Evolutionary conservation across 1,140 invertebrate genomes (phyloP).

Genomic region (Nebria ingens): DNA sequence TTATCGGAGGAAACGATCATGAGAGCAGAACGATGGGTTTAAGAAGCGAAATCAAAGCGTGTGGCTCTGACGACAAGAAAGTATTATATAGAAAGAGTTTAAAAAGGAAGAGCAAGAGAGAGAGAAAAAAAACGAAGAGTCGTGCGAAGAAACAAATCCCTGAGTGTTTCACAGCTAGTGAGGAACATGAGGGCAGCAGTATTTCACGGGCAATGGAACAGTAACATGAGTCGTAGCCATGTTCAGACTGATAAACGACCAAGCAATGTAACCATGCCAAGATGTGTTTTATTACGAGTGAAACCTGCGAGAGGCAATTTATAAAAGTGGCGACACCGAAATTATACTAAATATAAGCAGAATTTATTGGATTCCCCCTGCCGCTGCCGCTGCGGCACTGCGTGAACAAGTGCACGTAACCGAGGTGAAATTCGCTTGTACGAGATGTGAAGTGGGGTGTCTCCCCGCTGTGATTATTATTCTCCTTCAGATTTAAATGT

Average conservation of each 20-base stretch:
- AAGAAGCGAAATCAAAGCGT: too few species aligned
- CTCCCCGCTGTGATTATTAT: background rate
- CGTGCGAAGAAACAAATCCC: background rate
- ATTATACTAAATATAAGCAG: conserved; percentile 15
- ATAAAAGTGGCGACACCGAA: conserved; percentile 15
- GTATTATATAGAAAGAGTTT: background rate
- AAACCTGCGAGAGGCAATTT: conserved; percentile 14
- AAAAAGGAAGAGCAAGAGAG: background rate
- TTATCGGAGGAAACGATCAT: too few species aligned
- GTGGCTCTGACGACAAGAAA: too few species aligned
- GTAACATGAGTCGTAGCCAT: conserved; percentile 8
- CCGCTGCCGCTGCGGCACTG: too few species aligned
- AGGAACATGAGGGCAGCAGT: background rate
- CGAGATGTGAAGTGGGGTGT: too few species aligned
- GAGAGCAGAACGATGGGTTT: too few species aligned
- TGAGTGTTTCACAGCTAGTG: background rate
- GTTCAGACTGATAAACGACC: conserved; percentile 10
- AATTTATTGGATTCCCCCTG: conserved; percentile 12
- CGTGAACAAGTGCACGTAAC: too few species aligned
- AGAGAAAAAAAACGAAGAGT: too few species aligned
- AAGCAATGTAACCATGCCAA: conserved; percentile 13
- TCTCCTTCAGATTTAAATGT: conserved; percentile 4
- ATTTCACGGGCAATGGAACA: background rate
- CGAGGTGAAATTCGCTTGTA: too few species aligned
- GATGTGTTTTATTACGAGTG: conserved; percentile 13